Percentiles rank a stretch among this genome's conserved stretches.
These are phyloP conservation scores for Anthophora plumipes DNA, from an alignment of 2,888 invertebrate genomes.

Conservation along the genomic window DNA sequence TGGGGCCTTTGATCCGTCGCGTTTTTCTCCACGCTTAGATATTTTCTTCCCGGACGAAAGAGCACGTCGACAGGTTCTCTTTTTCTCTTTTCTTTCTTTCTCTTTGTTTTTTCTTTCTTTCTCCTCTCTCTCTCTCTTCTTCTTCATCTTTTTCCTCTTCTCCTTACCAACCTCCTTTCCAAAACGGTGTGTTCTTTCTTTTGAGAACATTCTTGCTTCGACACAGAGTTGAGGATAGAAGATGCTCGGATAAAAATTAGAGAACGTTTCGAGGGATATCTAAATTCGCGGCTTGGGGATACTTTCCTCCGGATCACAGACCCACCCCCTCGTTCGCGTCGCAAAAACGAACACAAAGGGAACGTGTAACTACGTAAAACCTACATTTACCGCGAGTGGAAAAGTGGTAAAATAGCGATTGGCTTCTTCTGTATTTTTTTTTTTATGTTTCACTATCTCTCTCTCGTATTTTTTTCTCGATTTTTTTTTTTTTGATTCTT, in stretches of 20 bases:
- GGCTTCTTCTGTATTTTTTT: conserved; percentile 59
- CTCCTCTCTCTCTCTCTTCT: background rate
- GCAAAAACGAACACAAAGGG: conserved; percentile 45
- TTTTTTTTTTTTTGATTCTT: conserved; percentile 1
- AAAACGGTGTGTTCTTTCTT: background rate
- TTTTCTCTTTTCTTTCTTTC: background rate
- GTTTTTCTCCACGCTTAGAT: conserved; percentile 17
- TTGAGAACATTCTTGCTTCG: background rate
- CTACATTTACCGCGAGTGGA: conserved; percentile 72
- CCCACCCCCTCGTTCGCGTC: conserved; percentile 21
- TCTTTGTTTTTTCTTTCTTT: too few species aligned
- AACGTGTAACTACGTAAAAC: conserved; percentile 59
- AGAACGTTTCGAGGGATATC: background rate
- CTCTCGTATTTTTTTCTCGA: conserved; percentile 7
- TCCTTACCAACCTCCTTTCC: background rate
- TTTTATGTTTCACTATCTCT: conserved; percentile 52
- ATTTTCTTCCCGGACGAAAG: conserved; percentile 15
- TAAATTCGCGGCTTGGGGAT: background rate
- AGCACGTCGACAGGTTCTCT: conserved; percentile 11
- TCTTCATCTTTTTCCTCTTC: background rate
- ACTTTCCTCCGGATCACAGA: conserved; percentile 14
- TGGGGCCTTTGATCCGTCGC: conserved; percentile 48
- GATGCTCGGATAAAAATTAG: background rate
- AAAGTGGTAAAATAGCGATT: conserved; percentile 79
- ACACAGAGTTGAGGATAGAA: too few species aligned